These are phyloP conservation scores for Podargus strigoides DNA, from an alignment of 2,797 vertebrate genomes.

Conservation along the genomic window DNA sequence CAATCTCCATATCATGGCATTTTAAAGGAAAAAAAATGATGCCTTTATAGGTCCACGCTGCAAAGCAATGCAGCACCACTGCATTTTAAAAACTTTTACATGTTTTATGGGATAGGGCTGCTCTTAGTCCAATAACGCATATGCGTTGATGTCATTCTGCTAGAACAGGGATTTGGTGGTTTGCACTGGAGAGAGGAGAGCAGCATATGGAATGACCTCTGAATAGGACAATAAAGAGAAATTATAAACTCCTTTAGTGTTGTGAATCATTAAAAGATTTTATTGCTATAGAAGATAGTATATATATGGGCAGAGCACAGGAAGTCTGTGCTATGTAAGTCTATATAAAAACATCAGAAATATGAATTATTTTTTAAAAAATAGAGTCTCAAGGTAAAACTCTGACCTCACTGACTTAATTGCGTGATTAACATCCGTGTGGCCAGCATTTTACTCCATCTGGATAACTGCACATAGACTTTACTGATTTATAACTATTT, in stretches of 20 bases:
- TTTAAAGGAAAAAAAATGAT: background rate
- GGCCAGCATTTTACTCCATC: background rate
- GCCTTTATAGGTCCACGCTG: background rate
- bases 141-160: background rate
- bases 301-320: background rate
- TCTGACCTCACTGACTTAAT: background rate
- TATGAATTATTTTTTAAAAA: background rate
- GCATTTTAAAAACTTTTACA: background rate
- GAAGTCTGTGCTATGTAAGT: background rate
- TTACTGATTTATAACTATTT: background rate
- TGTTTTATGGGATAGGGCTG: background rate
- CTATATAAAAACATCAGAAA: conserved; percentile 21
- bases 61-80: background rate
- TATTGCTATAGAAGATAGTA: background rate
- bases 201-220: background rate
- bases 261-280: background rate
- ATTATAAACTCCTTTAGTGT: background rate
- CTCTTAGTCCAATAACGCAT: background rate
- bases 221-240: background rate
- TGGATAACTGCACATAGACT: background rate
- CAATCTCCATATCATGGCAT: background rate
- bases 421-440: background rate
- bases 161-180: background rate
- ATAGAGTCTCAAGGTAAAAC: background rate
- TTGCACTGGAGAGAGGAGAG: background rate